Evolutionary conservation across 2,797 vertebrate genomes (phyloP), one percentile per base, ranked within the genome.

Genomic region (Cossypha heuglini): DNA sequence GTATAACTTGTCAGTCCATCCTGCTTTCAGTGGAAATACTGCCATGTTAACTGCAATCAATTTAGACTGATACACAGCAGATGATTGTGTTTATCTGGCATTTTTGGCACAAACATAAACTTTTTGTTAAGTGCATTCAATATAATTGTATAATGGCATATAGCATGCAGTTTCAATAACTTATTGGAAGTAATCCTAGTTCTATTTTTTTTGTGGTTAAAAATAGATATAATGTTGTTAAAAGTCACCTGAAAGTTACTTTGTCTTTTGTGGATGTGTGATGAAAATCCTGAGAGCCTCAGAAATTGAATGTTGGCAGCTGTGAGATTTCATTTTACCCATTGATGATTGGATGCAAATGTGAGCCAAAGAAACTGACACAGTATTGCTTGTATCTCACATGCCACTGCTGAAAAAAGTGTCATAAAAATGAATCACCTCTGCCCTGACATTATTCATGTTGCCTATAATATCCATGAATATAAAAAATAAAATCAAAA

Each of bases 371-470:
- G 68, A 45, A 68, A 76, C 73, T 68, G 59, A 87, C 35, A 64
- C 15, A 8, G 46, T 38, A 19, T 35, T 92, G 62, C 67, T 86
- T 57, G 49, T 80, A 68, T 87, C 73, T 93, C 61, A 92, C 58
- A 80, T n/a, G 55, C 10, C 16, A 58, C 33, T 69, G 55, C 31
- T 33, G 61, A 84, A 73, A 74, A 46, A 88, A 49, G 35, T 62
- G 59, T 93, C 82, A 93, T 62, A 74, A 96, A 93, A 95, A 93
- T 88, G 59, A 86, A 76, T 83, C 73, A 40, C 87, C 74, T 82
- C 48, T 95, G 49, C 58, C 74, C 80, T 75, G 61, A 84, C 33
- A 79, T 90, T 66, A 83, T 88, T 94, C 59, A 29, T 62, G 28
- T 55, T 69, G 84, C 51, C 35, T 85, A 11, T 82, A 89, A 79